Evolutionary conservation across 2,888 invertebrate species (phyloP).

Genomic region (Aelia acuminata): DNA sequence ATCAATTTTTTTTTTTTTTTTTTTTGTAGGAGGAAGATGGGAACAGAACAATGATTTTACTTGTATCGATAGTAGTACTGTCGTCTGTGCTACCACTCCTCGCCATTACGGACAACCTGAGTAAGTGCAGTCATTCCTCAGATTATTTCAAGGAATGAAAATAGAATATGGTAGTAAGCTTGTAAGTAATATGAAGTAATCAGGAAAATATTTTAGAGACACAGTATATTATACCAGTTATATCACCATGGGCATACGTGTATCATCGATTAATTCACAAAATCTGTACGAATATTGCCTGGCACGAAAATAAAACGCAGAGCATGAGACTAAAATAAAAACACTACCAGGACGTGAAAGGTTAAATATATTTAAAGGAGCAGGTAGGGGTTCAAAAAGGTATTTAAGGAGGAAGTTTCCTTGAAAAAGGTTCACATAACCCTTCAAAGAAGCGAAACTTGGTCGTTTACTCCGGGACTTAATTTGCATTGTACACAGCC

Average conservation of each 20-base stretch:
- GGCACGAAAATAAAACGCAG: not conserved
- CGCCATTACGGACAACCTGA: not conserved
- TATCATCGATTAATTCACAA: no score
- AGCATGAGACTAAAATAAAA: not conserved
- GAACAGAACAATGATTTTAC: not conserved
- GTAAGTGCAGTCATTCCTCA: not conserved
- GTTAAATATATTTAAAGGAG: not conserved
- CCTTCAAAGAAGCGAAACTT: slow-evolving; percentile 8
- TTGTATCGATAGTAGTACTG: not conserved
- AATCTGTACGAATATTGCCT: no score
- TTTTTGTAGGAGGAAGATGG: not conserved
- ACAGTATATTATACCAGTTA: no score
- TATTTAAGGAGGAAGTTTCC: not conserved
- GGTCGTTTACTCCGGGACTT: not conserved
- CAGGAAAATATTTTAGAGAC: no score
- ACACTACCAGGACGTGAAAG: not conserved
- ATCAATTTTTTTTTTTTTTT: no score
- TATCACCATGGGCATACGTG: no score
- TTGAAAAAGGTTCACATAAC: not conserved
- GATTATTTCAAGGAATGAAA: not conserved
- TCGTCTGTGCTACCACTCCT: slow-evolving; percentile 8
- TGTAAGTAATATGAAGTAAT: no score
- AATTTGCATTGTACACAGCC: not conserved
- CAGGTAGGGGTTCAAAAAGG: not conserved
- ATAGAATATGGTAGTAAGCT: no score